Evolutionary conservation across 2,113 vertebrate species (phyloP).

Genomic region (Rhea americana): DNA sequence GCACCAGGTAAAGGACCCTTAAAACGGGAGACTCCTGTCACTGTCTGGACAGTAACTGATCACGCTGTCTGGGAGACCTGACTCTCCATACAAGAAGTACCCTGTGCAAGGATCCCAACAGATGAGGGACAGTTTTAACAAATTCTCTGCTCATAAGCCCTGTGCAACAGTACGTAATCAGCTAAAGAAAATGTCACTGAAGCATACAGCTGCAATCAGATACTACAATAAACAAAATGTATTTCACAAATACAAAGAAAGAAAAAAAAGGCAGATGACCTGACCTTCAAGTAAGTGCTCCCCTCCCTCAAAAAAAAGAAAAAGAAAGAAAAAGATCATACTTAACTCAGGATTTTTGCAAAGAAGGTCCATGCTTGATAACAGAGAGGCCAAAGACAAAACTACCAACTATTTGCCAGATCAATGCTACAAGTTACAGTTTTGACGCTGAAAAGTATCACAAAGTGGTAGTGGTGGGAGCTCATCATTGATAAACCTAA

Average conservation of each 20-base stretch:
- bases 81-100: background rate
- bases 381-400: background rate
- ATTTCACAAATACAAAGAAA: background rate
- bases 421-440: background rate
- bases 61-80: background rate
- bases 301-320: background rate
- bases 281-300: background rate
- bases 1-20: background rate
- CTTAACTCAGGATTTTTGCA: background rate
- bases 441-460: background rate
- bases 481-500: background rate
- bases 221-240: background rate
- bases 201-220: background rate
- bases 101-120: fast-evolving
- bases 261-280: background rate
- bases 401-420: background rate
- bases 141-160: background rate
- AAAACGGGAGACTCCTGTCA: background rate
- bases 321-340: background rate
- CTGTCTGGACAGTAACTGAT: background rate
- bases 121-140: background rate
- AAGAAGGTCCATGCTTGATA: background rate
- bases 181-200: background rate
- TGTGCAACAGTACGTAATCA: background rate
- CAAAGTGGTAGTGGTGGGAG: background rate